Percentiles rank a stretch among this genome's conserved stretches.
Evolutionary conservation across 2,888 invertebrate species (phyloP).

Genomic region (Alloplasta piceator): DNA sequence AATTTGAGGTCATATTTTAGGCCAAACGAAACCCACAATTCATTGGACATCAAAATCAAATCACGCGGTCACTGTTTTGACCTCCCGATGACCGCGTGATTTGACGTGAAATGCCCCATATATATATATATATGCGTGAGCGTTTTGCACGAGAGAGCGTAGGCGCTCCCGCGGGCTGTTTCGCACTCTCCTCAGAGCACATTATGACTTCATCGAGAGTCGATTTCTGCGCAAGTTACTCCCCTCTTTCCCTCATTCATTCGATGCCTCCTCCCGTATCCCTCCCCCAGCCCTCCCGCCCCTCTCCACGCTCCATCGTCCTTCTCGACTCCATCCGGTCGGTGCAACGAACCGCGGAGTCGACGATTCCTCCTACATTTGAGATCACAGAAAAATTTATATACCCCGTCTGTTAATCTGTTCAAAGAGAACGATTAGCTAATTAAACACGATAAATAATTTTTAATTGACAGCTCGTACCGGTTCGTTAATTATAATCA

Average conservation of each 20-base stretch:
- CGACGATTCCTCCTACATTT: conserved; percentile 6
- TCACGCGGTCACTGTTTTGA: no score
- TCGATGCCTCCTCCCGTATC: neutral
- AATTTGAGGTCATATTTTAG: no score
- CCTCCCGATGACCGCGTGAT: no score
- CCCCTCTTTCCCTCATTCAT: conserved; percentile 21
- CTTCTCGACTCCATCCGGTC: conserved; percentile 43
- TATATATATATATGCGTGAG: conserved; percentile 42
- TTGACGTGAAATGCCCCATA: no score
- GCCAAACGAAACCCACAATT: no score
- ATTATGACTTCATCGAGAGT: conserved; percentile 73
- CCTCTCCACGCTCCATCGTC: neutral
- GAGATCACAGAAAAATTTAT: neutral
- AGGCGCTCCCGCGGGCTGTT: conserved; percentile 59
- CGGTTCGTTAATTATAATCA: no score
- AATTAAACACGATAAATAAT: no score
- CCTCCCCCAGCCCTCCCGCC: conserved; percentile 22
- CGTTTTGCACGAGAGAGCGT: conserved; percentile 43
- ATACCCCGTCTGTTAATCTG: neutral
- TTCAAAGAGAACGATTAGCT: no score
- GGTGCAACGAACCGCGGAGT: conserved; percentile 43
- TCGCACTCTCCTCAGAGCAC: conserved; percentile 53
- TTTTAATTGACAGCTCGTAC: no score
- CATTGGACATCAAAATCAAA: no score
- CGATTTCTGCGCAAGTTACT: conserved; percentile 57